A percentile compares a stretch with the other conserved stretches of the same genome.
These are phyloP conservation scores for Drosophila kepulauana DNA, from an alignment of 1,140 invertebrate genomes.

Conservation along the genomic window DNA sequence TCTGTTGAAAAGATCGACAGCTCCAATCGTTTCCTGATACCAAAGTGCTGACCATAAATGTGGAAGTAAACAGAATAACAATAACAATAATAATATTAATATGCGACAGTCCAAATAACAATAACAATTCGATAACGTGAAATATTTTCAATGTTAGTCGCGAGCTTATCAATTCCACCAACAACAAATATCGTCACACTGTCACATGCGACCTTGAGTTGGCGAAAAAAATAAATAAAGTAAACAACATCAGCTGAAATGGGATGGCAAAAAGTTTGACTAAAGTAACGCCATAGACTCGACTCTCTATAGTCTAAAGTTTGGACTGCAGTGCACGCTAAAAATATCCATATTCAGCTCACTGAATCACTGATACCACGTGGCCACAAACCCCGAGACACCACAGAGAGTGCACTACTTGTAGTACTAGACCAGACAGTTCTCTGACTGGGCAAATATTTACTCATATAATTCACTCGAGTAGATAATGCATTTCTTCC, in stretches of 20 bases:
- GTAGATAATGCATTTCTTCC: slow-evolving; percentile 47
- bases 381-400: slow-evolving; percentile 21
- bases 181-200: slow-evolving; percentile 1
- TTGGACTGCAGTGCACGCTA: slow-evolving; percentile 36
- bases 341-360: slow-evolving; percentile 57
- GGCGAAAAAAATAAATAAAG: not conserved
- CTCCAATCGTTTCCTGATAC: slow-evolving; percentile 21
- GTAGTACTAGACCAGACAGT: slow-evolving; percentile 3
- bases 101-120: slow-evolving; percentile 17
- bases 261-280: not conserved
- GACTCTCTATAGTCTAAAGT: slow-evolving; percentile 28
- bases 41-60: slow-evolving; percentile 15
- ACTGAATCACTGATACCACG: slow-evolving; percentile 69
- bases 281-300: slow-evolving; percentile 18
- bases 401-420: not conserved
- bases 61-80: slow-evolving; percentile 2
- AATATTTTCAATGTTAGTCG: slow-evolving; percentile 28
- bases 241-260: not conserved
- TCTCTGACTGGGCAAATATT: slow-evolving; percentile 59
- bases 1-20: slow-evolving; percentile 36
- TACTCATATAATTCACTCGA: slow-evolving; percentile 36
- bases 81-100: slow-evolving; percentile 10
- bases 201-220: slow-evolving; percentile 32
- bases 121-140: slow-evolving; percentile 32
- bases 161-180: slow-evolving; percentile 28